phyloP scores from a whole-genome alignment of 2,888 invertebrate species.

The Lordiphosa fenestrarum region DNA sequence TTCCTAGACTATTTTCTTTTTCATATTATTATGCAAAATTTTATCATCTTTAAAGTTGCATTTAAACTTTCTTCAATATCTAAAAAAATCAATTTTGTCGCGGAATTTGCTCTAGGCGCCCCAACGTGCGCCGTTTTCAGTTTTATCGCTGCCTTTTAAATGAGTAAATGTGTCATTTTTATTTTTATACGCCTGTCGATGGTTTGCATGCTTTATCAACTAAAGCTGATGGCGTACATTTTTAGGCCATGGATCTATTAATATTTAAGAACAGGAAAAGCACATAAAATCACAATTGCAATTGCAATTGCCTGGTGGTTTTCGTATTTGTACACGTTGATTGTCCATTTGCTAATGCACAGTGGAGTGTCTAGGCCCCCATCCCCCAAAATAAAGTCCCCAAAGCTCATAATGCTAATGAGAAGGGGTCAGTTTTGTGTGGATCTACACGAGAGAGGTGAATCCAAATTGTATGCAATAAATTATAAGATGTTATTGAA shows the following conservation, averaged over 20 bases:
- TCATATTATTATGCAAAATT: too few relatives aligned
- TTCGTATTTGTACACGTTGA: slow-evolving; percentile 23
- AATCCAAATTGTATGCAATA: too few relatives aligned
- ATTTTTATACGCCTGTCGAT: slow-evolving; percentile 31
- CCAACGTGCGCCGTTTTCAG: slow-evolving; percentile 32
- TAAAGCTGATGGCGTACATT: slow-evolving; percentile 1
- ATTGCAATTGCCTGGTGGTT: slow-evolving; percentile 18
- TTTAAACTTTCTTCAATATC: too few relatives aligned
- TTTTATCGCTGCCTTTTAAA: slow-evolving; percentile 55
- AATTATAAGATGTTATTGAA: too few relatives aligned
- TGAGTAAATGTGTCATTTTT: slow-evolving; percentile 45
- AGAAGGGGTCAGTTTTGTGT: slow-evolving; percentile 7
- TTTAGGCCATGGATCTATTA: slow-evolving; percentile 17
- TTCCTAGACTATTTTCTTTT: too few relatives aligned
- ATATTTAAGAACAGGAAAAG: slow-evolving; percentile 28
- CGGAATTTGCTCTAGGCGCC: too few relatives aligned
- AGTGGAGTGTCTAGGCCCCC: slow-evolving; percentile 38
- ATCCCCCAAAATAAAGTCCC: slow-evolving; percentile 35
- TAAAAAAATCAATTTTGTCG: too few relatives aligned
- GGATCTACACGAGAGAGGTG: too few relatives aligned
- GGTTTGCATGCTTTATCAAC: slow-evolving; percentile 12
- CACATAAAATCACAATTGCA: slow-evolving; percentile 40
- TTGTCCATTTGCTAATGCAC: slow-evolving; percentile 48
- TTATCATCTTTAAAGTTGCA: too few relatives aligned
- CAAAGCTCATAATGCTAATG: slow-evolving; percentile 50